phyloP scores from a whole-genome alignment of 92 coral and sea anemone genomes.

The Parazoanthus swiftii region DNA sequence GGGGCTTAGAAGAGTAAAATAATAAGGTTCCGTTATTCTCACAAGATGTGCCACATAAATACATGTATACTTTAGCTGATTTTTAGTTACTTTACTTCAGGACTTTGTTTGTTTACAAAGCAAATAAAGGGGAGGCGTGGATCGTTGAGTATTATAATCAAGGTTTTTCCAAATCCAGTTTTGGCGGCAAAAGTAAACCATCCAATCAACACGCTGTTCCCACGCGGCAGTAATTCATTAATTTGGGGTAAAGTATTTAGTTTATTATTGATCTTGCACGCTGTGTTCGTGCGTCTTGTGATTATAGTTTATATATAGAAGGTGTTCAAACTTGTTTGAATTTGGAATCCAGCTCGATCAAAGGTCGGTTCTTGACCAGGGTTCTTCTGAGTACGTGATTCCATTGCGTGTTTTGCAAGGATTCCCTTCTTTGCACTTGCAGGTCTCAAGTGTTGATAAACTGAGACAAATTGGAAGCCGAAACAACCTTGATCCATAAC shows the following conservation, averaged over 20 bases:
- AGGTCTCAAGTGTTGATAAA: not conserved
- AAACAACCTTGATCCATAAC: not conserved
- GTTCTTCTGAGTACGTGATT: not conserved
- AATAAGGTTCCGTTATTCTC: not conserved
- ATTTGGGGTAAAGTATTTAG: not conserved
- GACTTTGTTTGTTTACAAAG: not conserved
- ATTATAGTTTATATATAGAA: not conserved
- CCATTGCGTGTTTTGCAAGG: not conserved
- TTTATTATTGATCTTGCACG: not conserved
- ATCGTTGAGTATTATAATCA: not conserved
- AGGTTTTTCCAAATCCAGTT: not conserved
- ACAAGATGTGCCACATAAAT: not conserved
- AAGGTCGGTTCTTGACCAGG: conserved; percentile 9
- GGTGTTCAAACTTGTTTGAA: not conserved
- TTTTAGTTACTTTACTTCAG: not conserved
- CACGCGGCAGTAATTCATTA: not conserved
- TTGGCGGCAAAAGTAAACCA: conserved; percentile 29
- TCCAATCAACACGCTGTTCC: conserved; percentile 11
- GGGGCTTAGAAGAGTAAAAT: conserved; percentile 18
- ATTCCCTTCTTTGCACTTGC: not conserved
- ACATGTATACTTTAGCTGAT: not conserved
- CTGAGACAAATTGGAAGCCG: not conserved
- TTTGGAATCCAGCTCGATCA: not conserved
- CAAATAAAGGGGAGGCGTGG: not conserved
- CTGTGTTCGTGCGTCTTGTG: not conserved